Evolutionary conservation across 1,140 invertebrate genomes (phyloP), one percentile per base, ranked within the genome.

Genomic region (Tyrophagus putrescentiae): DNA sequence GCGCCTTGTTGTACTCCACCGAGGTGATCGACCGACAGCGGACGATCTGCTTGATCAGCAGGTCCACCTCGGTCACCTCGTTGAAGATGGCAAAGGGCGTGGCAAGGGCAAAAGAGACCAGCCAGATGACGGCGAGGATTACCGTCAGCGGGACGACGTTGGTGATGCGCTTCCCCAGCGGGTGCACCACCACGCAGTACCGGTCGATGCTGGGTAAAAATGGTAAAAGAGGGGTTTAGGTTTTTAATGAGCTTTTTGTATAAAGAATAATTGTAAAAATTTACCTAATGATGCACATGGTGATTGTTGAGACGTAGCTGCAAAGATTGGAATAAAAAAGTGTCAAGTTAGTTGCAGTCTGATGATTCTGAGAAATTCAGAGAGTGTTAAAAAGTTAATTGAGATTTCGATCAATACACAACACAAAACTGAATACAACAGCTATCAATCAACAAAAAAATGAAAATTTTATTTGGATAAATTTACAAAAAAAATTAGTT

Each of bases 71-170:
- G 27, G 18, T 57, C 28, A 39, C 50, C 60, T 69, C 67, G 62
- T 70, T 60, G 70, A 89, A 94, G 34, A 93, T 78, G 0, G 87
- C 92, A 64, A 96, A 94, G 0, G 94, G 94, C 1, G 91, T 76
- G 0, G 91, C 94, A 0, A 90, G 79, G 0, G 86, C 71, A 28
- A 93, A 72, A 0, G 90, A 84, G 32, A 93, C 81, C 4, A 85
- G 71, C 93, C 94, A 98, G 56, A 97, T 93, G 45, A 80, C 77
- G 1, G 85, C 69, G 56, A 98, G 93, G 62, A 95, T 29, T 7
- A 60, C 6, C 4, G 18, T 25, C 6, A 32, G 16, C n/a, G 58
- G 58, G 27, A 53, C 11, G 27, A 9, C 5, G 18, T 60, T 64
- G 13, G 42, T 69, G 58, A 77, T 69, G 7, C 76, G 64, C 5